Conservation (phyloP, 2,113 vertebrate species). For the Myotis davidii region DNA sequence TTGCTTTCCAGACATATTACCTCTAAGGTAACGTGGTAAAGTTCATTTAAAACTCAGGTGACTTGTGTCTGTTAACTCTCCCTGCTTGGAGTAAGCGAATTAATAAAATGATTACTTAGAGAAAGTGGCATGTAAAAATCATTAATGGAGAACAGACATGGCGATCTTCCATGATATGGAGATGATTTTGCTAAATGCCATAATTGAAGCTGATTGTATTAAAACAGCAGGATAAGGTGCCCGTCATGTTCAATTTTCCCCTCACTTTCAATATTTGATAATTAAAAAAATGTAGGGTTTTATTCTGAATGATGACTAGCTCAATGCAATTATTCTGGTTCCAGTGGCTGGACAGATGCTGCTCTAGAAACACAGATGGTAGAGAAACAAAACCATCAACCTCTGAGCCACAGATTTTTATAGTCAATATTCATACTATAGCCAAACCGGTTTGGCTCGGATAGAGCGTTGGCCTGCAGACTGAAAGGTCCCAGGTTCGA, state of each 20-base stretch:
- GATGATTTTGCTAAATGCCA: background rate
- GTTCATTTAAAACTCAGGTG: background rate
- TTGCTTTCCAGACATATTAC: background rate
- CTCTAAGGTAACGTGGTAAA: background rate
- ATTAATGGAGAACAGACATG: background rate
- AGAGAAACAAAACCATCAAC: background rate
- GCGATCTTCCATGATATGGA: background rate
- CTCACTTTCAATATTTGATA: background rate
- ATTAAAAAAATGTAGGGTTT: background rate
- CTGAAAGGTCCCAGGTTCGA: no score
- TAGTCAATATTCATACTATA: background rate
- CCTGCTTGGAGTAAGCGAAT: background rate
- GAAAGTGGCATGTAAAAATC: background rate
- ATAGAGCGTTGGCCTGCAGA: no score
- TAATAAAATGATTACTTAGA: conserved; percentile 16
- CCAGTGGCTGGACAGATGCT: background rate
- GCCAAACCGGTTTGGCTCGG: no score
- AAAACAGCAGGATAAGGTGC: background rate
- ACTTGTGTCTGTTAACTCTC: background rate
- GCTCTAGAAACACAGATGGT: background rate
- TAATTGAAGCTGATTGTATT: background rate
- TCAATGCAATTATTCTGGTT: background rate
- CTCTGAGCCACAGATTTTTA: background rate
- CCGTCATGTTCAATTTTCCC: background rate
- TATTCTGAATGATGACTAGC: background rate